A percentile compares a stretch with the other conserved stretches of the same genome.
Conservation (phyloP, 1,140 invertebrate species). For the Oncopodura yosiiana region DNA sequence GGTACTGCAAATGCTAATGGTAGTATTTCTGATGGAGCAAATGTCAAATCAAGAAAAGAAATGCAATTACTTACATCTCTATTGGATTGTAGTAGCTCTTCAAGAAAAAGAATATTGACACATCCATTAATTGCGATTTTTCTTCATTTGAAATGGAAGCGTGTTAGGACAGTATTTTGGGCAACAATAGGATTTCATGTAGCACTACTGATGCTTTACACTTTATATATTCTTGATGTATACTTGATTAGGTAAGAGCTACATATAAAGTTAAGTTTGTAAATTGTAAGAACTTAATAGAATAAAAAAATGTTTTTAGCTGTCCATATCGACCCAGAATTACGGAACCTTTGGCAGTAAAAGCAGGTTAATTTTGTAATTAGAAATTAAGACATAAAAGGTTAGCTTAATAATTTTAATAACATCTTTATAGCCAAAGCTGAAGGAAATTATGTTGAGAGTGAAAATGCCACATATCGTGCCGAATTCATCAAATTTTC, state of each 20-base stretch:
- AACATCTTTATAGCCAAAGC: no score
- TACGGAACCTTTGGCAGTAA: conserved; percentile 31
- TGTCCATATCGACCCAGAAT: conserved; percentile 35
- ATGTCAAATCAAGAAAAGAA: conserved; percentile 25
- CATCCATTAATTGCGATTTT: conserved; percentile 73
- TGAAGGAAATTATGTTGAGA: conserved; percentile 22
- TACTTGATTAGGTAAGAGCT: no score
- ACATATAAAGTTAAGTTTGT: no score
- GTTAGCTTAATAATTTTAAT: no score
- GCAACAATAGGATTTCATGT: conserved; percentile 67
- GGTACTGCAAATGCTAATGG: background rate
- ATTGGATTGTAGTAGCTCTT: conserved; percentile 27
- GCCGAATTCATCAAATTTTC: conserved; percentile 34
- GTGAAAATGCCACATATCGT: conserved; percentile 25
- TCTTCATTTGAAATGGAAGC: conserved; percentile 66
- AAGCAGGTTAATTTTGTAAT: no score
- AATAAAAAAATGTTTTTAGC: no score
- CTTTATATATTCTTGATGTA: conserved; percentile 53
- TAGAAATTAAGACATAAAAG: no score
- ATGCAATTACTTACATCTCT: conserved; percentile 31
- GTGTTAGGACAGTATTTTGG: conserved; percentile 70
- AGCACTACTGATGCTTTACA: conserved; percentile 60
- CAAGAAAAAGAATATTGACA: conserved; percentile 48
- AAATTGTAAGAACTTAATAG: no score
- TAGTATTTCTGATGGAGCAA: background rate